Percentiles rank a stretch among this genome's conserved stretches.
phyloP scores from a whole-genome alignment of 2,797 vertebrate genomes.

The Lithobates pipiens region DNA sequence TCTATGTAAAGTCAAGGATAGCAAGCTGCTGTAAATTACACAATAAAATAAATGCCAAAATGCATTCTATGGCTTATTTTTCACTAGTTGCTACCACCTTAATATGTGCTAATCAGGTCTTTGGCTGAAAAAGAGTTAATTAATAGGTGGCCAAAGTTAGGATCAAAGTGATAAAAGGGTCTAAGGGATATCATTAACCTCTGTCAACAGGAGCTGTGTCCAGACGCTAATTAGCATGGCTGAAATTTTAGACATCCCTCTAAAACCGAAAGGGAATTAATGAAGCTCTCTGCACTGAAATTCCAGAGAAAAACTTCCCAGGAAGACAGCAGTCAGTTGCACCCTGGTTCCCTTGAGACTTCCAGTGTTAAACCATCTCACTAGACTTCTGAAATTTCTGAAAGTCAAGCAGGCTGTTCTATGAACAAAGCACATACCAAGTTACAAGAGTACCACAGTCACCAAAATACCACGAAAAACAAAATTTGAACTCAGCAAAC shows the following conservation, averaged over 20 bases:
- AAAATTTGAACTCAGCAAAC: neutral
- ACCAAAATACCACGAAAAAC: neutral
- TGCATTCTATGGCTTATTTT: neutral
- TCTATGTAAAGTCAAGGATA: neutral
- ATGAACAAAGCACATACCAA: neutral
- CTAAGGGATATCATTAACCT: conserved; percentile 53
- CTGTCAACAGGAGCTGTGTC: conserved; percentile 54
- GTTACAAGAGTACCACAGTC: neutral
- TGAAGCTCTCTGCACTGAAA: conserved; percentile 38
- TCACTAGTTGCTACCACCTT: neutral
- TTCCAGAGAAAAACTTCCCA: conserved; percentile 3
- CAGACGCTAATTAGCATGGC: conserved; percentile 46
- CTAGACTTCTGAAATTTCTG: neutral
- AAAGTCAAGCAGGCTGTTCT: neutral
- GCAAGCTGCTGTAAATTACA: neutral
- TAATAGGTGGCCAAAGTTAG: conserved; percentile 30
- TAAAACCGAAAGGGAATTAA: conserved; percentile 36
- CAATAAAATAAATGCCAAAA: no score
- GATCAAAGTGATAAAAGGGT: conserved; percentile 50
- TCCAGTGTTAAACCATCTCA: neutral
- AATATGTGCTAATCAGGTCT: neutral
- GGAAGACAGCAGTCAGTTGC: conserved; percentile 33
- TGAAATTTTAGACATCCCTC: conserved; percentile 58
- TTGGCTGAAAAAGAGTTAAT: conserved; percentile 31
- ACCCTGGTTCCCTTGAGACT: conserved; percentile 9